Evolutionary conservation across 2,113 vertebrate species (phyloP), one percentile per base, ranked within the genome.

Genomic region (Trematocara macrostoma): DNA sequence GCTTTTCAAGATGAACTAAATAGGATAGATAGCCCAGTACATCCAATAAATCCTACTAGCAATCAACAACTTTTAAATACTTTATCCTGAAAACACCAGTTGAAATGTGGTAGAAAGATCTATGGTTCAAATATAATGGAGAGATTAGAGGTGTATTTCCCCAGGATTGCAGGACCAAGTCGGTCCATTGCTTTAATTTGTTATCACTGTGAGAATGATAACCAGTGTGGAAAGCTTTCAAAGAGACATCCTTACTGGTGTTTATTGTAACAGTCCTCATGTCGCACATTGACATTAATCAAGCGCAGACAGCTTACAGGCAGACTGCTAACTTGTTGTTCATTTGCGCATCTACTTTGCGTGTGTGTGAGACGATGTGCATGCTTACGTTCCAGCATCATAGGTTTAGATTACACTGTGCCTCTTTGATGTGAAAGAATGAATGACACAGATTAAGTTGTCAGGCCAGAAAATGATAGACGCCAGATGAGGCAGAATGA

Each of bases 381-480:
- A 12, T 18, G 45, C 53, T 29, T 84, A 53, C 45, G 5, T 42
- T 52, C 34, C 14, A 23, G 56, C 71, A 76, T 76, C 71, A 76
- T 31, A 51, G 47, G 14, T 91, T 91, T 76, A 53, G 49, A 89
- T 74, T 89, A 74, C 83, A 52, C 26, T 78, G 76, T 78, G 69
- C 15, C 76, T 87, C 92, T 95, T 95, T 96, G 91, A 95, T 93
- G 90, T 92, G 83, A 87, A 88, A 93, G 84, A 93, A 94, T 94
- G 88, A 94, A 95, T 91, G 90, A 95, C 88, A 93, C 55, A 89
- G 91, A 95, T 95, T 91, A 95, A 94, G 91, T 84, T 95, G 94
- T 95, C 92, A 90, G 88, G 53, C 52, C 79, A 86, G 83, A 42
- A 81, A 64, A 74, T 94, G 94, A 95, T 94, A 87, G 92, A 95